Percentiles rank a stretch among this genome's conserved stretches.
These are phyloP conservation scores for Spisula solida DNA, from an alignment of 2,888 invertebrate species.

Conservation along the genomic window DNA sequence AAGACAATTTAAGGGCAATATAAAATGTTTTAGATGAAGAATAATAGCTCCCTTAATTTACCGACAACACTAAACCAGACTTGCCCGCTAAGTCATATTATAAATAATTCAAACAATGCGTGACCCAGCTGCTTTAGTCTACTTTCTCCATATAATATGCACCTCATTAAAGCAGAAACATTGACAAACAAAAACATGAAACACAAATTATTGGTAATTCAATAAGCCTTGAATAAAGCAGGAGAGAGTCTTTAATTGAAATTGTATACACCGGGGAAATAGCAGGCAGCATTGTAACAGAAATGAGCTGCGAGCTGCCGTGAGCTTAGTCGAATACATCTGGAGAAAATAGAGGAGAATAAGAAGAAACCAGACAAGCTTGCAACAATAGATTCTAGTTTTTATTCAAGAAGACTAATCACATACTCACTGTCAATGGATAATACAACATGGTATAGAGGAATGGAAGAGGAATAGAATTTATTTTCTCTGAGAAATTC, in stretches of 20 bases:
- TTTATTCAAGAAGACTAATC: slow-evolving; percentile 12
- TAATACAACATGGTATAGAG: not conserved
- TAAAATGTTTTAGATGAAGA: too few species aligned
- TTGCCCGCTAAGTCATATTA: not conserved
- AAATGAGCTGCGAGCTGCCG: not conserved
- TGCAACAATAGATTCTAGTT: slow-evolving; percentile 17
- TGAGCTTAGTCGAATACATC: not conserved
- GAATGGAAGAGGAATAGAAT: not conserved
- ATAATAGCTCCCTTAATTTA: too few species aligned
- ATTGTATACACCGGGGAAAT: not conserved
- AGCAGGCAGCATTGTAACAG: slow-evolving; percentile 14
- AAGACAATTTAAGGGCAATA: too few species aligned
- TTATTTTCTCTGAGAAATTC: slow-evolving; percentile 13
- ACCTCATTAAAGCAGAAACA: slow-evolving; percentile 19
- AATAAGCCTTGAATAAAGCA: slow-evolving; percentile 27
- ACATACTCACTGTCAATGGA: not conserved
- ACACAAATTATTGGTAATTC: slow-evolving; percentile 28
- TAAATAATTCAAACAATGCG: slow-evolving; percentile 12
- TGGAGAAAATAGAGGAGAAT: not conserved
- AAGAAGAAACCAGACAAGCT: slow-evolving; percentile 7
- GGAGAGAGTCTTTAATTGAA: slow-evolving; percentile 14
- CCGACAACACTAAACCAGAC: not conserved
- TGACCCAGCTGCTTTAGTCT: slow-evolving; percentile 21
- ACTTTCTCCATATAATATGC: not conserved
- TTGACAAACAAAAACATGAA: slow-evolving; percentile 17